Evolutionary conservation across 30 jellyfish, hydroid and myxozoan genomes (phyloP).

Genomic region (Chironex yamaguchii): DNA sequence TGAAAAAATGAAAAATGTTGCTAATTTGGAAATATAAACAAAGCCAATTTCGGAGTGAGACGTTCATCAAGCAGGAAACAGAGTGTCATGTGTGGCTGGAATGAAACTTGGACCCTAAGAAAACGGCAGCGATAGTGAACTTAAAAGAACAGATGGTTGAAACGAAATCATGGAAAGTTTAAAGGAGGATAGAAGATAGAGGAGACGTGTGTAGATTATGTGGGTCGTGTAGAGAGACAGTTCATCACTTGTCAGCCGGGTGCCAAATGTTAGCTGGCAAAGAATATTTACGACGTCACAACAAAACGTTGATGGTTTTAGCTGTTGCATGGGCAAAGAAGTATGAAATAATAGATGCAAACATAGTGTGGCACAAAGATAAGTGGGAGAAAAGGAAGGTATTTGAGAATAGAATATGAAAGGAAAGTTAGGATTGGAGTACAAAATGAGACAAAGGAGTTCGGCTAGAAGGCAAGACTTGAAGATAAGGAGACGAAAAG

Average conservation of each 20-base stretch:
- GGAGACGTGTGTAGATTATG: background rate
- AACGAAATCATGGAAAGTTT: background rate
- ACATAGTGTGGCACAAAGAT: slow-evolving; percentile 22
- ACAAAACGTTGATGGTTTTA: slow-evolving; percentile 5
- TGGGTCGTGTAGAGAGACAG: slow-evolving; percentile 20
- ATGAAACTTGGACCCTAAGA: slow-evolving; percentile 15
- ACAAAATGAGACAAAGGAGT: too few species aligned
- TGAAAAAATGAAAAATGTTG: too few species aligned
- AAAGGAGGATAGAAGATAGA: too few species aligned
- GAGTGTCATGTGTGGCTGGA: slow-evolving; percentile 24
- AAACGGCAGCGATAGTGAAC: too few species aligned
- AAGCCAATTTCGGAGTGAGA: too few species aligned
- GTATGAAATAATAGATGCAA: slow-evolving; percentile 13
- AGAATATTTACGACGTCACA: slow-evolving; percentile 24
- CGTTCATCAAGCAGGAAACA: too few species aligned
- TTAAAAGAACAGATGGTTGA: background rate
- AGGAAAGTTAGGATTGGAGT: too few species aligned
- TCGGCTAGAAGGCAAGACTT: too few species aligned
- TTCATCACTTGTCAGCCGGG: slow-evolving; percentile 20
- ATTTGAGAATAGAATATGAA: background rate
- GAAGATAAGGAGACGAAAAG: too few species aligned
- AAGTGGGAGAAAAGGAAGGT: slow-evolving; percentile 22
- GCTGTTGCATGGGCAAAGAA: slow-evolving; percentile 31
- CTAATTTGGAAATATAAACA: too few species aligned
- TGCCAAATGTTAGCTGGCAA: slow-evolving; percentile 18